phyloP scores from a whole-genome alignment of 1,140 invertebrate species.

The Luehdorfia chinensis region DNA sequence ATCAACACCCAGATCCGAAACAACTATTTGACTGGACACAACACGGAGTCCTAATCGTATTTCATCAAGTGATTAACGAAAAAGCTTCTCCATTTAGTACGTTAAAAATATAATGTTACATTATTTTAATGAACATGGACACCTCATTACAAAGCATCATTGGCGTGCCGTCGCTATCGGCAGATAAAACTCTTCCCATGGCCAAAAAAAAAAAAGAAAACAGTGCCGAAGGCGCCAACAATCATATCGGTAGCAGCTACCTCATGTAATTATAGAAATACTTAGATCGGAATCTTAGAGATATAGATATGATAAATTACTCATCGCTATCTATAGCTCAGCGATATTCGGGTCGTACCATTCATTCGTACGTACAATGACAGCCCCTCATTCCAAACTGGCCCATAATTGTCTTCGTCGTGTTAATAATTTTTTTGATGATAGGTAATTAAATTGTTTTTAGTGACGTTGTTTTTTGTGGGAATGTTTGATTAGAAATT shows the following conservation, averaged over 20 bases:
- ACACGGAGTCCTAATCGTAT: no score
- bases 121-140: conserved; percentile 11
- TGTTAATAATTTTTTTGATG: conserved; percentile 39
- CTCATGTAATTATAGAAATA: conserved; percentile 34
- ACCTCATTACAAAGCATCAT: conserved; percentile 8
- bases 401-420: conserved; percentile 40
- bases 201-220: conserved; percentile 23
- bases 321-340: conserved; percentile 18
- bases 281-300: conserved; percentile 34
- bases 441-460: conserved; percentile 43
- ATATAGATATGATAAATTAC: conserved; percentile 42
- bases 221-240: conserved; percentile 35
- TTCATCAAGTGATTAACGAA: no score
- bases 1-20: no score
- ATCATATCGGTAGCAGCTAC: conserved; percentile 40
- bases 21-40: no score
- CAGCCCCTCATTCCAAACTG: conserved; percentile 30
- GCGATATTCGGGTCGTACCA: conserved; percentile 18
- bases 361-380: conserved; percentile 27
- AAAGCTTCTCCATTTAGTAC: no score
- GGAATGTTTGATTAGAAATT: conserved; percentile 16
- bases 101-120: no score
- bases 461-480: conserved; percentile 21
- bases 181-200: not conserved
- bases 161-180: not conserved